Percentiles rank a stretch among this genome's conserved stretches.
These are phyloP conservation scores for Aptenodytes forsteri DNA, from an alignment of 2,113 vertebrate genomes.

Conservation along the genomic window DNA sequence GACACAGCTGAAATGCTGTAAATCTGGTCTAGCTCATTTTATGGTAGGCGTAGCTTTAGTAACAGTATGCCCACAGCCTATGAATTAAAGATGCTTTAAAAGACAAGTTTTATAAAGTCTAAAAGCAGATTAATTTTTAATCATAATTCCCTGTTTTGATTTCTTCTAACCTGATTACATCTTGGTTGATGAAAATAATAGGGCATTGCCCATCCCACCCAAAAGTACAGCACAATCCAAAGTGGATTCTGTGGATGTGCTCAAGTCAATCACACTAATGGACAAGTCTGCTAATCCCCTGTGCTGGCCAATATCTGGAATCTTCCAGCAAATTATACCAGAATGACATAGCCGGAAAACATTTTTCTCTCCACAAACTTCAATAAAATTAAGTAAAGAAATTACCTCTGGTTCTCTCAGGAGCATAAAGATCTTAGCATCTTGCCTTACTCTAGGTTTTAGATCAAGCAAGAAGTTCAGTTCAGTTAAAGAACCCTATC, in stretches of 20 bases:
- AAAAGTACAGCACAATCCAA: background rate
- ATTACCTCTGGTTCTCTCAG: background rate
- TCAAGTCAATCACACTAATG: background rate
- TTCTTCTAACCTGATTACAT: background rate
- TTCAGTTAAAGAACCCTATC: background rate
- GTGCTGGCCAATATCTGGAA: background rate
- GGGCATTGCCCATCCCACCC: background rate
- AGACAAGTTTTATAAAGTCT: background rate
- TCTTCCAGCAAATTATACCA: background rate
- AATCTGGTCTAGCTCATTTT: background rate
- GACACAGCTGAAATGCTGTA: background rate
- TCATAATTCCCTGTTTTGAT: background rate
- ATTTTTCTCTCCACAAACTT: background rate
- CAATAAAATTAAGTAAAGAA: background rate
- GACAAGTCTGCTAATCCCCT: background rate
- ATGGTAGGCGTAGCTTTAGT: background rate
- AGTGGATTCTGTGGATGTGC: background rate
- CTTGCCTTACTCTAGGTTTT: background rate
- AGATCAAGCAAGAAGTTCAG: background rate
- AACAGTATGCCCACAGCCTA: background rate
- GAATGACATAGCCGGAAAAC: background rate
- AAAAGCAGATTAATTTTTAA: background rate
- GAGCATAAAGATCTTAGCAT: background rate
- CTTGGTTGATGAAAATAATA: background rate
- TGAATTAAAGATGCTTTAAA: background rate